Evolutionary conservation across 2,888 invertebrate genomes (phyloP), one percentile per base, ranked within the genome.

Genomic region (Dichetophora obliterata): DNA sequence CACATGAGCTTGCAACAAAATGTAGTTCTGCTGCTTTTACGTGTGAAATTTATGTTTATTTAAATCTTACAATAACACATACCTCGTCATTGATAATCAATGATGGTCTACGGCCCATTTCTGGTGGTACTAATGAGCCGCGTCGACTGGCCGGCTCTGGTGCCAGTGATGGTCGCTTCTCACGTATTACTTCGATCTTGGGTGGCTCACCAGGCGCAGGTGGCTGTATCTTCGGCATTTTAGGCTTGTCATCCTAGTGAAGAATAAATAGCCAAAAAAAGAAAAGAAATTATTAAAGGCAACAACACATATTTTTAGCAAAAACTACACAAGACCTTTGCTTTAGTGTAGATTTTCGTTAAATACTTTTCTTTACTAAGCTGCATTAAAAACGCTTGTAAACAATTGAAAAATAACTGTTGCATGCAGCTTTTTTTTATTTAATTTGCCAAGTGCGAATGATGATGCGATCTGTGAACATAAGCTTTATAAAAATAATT

Each of bases 21-120:
- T 31, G 3, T 43, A 43, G 14, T 43, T 11, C 43, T 43, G 11
- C 14, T 11, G 11, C 43, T 43, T 14, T 14, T 11, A 14, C 3
- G 37, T 43, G 37, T 43, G 11, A 43, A 43, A 43, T 43, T 43
- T 43, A 43, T 14, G 11, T 11, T 11, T 43, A 43, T 6, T 2
- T 43, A 43, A 43, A 2, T 11, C 43, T 43, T 11, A 43, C 14
- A 59, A n/a, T 4, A 24, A 72, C 61, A 78, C 92, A 90, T 94
- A 97, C 97, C 96, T 97, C 97, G 90, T 97, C 97, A 88, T 96
- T 95, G 88, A 97, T 96, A 86, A 97, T 95, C 83, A 97, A 92
- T 84, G 96, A 96, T 83, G 97, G 96, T 84, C 97, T 92, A 85
- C 97, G 93, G 90, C 94, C 94, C 89, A 94, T 95, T 89, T 96